Percentiles rank a stretch among this genome's conserved stretches.
Conservation (phyloP, 2,113 vertebrate species). For the Cichladusa arquata region DNA sequence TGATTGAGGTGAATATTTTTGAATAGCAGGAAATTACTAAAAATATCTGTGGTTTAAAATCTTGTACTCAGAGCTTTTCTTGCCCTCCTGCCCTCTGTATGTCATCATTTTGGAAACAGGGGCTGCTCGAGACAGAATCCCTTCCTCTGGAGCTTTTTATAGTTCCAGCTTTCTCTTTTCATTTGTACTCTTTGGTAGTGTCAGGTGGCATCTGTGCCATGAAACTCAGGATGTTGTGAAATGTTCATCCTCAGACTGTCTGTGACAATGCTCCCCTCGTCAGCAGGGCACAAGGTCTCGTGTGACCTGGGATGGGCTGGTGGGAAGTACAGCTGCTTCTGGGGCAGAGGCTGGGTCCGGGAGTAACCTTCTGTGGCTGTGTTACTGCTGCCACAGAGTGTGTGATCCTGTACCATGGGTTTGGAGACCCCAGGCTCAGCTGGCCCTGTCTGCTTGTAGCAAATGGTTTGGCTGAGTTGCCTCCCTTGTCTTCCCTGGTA, state of each 20-base stretch:
- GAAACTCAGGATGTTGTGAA: slow-evolving; percentile 24
- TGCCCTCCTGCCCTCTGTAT: background rate
- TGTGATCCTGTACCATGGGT: rapidly evolving
- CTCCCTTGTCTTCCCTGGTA: background rate
- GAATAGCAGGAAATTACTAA: background rate
- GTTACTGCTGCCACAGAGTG: background rate
- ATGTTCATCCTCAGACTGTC: background rate
- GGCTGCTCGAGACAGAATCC: background rate
- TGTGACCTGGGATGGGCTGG: background rate
- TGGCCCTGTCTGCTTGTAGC: background rate
- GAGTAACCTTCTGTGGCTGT: background rate
- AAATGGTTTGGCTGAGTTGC: background rate
- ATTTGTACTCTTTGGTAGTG: background rate
- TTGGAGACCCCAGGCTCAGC: background rate
- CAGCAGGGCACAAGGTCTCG: rapidly evolving
- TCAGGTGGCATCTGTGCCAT: background rate
- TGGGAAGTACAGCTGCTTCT: background rate
- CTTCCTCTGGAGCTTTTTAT: background rate
- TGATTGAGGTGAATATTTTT: background rate
- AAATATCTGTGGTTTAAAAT: background rate
- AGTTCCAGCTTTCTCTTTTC: background rate
- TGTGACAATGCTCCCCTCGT: rapidly evolving
- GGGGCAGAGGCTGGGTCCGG: background rate
- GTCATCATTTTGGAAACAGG: background rate
- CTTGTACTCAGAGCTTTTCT: background rate